A percentile compares a stretch with the other conserved stretches of the same genome.
Conservation (phyloP, 1,140 invertebrate species). For the Teleogryllus occipitalis region DNA sequence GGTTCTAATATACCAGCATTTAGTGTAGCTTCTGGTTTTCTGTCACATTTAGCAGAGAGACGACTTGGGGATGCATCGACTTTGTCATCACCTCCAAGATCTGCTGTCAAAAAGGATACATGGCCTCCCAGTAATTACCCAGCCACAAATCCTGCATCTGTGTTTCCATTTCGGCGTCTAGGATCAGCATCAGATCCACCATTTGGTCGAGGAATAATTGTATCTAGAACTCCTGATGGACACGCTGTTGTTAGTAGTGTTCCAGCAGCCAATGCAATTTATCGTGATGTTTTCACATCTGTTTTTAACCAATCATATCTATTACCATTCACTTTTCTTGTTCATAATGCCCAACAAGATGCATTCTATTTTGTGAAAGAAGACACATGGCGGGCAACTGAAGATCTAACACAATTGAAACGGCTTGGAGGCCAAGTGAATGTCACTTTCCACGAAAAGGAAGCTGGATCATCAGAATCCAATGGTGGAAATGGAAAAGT, state of each 20-base stretch:
- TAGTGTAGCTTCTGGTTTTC: constrained; percentile 65
- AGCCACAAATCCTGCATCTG: constrained; percentile 26
- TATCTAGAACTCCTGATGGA: constrained; percentile 68
- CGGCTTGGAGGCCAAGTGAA: constrained; percentile 83
- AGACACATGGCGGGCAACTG: constrained; percentile 74
- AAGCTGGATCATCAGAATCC: constrained; percentile 37
- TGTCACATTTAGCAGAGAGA: constrained; percentile 64
- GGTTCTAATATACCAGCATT: constrained; percentile 20
- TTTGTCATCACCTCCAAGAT: constrained; percentile 52
- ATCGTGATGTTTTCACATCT: constrained; percentile 85
- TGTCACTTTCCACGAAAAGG: constrained; percentile 82
- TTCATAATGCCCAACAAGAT: constrained; percentile 77
- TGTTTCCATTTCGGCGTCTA: constrained; percentile 38
- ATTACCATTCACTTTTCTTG: constrained; percentile 76
- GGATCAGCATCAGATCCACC: constrained; percentile 73
- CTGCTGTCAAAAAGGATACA: constrained; percentile 58
- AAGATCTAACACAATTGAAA: constrained; percentile 81
- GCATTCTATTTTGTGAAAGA: constrained; percentile 94
- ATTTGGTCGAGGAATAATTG: constrained; percentile 82
- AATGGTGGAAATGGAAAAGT: constrained; percentile 16
- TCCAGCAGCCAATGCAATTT: constrained; percentile 77
- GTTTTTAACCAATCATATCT: constrained; percentile 88
- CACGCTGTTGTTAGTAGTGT: constrained; percentile 78
- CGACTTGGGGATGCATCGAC: constrained; percentile 63
- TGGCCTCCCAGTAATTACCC: constrained; percentile 26